A percentile compares a stretch with the other conserved stretches of the same genome.
Evolutionary conservation across 2,797 vertebrate species (phyloP).

Genomic region (Margarornis squamiger): DNA sequence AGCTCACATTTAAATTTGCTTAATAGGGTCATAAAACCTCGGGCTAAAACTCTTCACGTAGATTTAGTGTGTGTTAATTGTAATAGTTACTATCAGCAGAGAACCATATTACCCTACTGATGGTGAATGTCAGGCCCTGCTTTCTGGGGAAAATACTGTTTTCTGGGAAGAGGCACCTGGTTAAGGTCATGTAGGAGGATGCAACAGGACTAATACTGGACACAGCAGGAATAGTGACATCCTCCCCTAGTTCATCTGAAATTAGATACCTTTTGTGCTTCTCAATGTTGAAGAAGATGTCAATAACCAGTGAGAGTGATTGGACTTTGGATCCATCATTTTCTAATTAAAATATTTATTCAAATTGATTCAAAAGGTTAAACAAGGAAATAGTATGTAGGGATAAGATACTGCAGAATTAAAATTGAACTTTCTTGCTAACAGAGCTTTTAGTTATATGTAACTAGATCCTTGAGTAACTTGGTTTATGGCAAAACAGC

Average conservation of each 20-base stretch:
- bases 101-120: not conserved
- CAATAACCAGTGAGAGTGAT: not conserved
- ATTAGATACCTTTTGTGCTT: not conserved
- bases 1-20: constrained; percentile 3
- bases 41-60: not conserved
- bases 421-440: not conserved
- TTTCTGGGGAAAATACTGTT: not conserved
- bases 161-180: not conserved
- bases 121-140: not conserved
- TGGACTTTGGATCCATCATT: not conserved
- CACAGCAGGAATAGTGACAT: not conserved
- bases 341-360: not conserved
- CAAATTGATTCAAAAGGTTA: not conserved
- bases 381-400: not conserved
- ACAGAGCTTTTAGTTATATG: not conserved
- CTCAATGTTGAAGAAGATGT: not conserved
- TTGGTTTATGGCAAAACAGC: not conserved
- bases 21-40: not conserved
- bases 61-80: not conserved
- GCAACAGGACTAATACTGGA: not conserved
- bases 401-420: not conserved
- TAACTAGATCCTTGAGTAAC: not conserved
- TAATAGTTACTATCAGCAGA: not conserved
- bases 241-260: not conserved
- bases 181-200: not conserved